Base-by-base conservation (phyloP, 2,113 vertebrate genomes). In the Hystrix brachyura region DNA sequence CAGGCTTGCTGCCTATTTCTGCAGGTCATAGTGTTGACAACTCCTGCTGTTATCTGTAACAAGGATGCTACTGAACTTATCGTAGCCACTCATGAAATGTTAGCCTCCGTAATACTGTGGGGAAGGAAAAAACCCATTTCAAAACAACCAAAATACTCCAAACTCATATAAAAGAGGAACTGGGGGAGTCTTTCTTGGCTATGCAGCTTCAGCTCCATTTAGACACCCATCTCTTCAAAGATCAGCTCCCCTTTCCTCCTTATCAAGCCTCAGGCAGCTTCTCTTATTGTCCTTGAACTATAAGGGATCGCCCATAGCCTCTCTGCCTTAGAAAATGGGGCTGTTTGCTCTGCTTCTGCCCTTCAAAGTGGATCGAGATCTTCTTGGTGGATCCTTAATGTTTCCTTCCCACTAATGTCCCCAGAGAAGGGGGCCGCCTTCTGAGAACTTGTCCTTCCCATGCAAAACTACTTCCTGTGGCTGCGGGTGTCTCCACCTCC, bases 61-160 rank as follows among this genome's bases (percentile, higher is more conserved):
- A 1, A 46, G 29, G 29, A 34, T 48, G 38, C 48, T 17, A 1
- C 29, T 0, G 2, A 34, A 65, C 7, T 64, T 82, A n/a, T 0
- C 18, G 71, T 11, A 65, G 23, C 18, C 38, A n/a, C 67, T 12
- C 19, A 8, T 64, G 83, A 67, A 86, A 38, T 34, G 21, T 43
- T 48, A 80, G 62, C 55, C 74, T 86, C 78, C 3, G 0, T 84
- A 86, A 91, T 48, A 62, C 43, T 38, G 46, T 57, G 19, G 62
- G 43, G 62, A 27, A n/a, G 14, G 62, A 15, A 72, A 59, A 94
- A 83, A 29, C 7, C n/a, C 3, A 81, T 8, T 74, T 53, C 55
- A 51, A 76, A 80, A 18, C 18, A 32, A 55, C 29, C 17, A 62
- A 86, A 48, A 34, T 5, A 34, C n/a, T 19, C 46, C 55, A 59